phyloP scores from a whole-genome alignment of 2,797 vertebrate species.

The Notoglanidium macrostoma region DNA sequence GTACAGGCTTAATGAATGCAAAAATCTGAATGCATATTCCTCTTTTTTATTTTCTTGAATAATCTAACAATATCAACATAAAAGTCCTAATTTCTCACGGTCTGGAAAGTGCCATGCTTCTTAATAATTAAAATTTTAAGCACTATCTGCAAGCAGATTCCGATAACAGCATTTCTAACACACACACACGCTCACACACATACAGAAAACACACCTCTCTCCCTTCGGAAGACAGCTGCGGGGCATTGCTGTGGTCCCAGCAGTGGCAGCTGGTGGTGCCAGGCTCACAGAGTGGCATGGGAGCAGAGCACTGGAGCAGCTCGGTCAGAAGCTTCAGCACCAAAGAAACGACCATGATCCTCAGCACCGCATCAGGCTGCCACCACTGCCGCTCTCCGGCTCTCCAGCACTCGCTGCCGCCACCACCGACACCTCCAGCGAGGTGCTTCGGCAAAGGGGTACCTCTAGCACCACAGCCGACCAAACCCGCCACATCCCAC shows the following conservation, averaged over 20 bases:
- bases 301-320: slow-evolving; percentile 63
- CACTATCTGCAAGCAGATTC: not conserved
- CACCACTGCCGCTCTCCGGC: slow-evolving; percentile 52
- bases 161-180: not conserved
- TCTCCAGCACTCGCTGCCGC: slow-evolving; percentile 33
- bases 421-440: slow-evolving; percentile 13
- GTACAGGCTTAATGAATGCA: not conserved
- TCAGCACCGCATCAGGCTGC: slow-evolving; percentile 64
- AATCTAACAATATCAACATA: not conserved
- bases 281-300: slow-evolving; percentile 72
- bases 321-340: slow-evolving; percentile 74
- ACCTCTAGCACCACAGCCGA: slow-evolving; percentile 1
- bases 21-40: not conserved
- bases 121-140: not conserved
- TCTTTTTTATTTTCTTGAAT: not conserved
- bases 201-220: slow-evolving; percentile 65
- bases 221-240: slow-evolving; percentile 60
- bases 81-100: not conserved
- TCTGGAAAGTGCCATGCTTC: not conserved
- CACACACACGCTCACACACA: not conserved
- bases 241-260: slow-evolving; percentile 67
- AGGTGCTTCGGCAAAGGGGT: slow-evolving; percentile 34
- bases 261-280: slow-evolving; percentile 64
- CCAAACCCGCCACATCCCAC: slow-evolving; percentile 57
- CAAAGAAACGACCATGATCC: slow-evolving; percentile 76